These are phyloP conservation scores for Musca domestica DNA, from an alignment of 1,140 invertebrate genomes.

Conservation along the genomic window DNA sequence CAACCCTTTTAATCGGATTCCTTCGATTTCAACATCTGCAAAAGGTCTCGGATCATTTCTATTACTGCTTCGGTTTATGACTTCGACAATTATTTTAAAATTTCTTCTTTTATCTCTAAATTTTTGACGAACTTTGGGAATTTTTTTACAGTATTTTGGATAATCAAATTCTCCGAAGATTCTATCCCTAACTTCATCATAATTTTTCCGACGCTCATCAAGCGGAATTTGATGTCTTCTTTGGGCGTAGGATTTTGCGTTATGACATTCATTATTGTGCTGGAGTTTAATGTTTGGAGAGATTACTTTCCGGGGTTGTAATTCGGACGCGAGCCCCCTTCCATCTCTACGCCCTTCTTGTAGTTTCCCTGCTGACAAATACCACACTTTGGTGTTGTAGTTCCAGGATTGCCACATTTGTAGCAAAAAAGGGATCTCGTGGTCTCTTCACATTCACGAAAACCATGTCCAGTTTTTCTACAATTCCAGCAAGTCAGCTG, in stretches of 20 bases:
- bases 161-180: neutral
- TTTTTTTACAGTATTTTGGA: neutral
- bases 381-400: no score
- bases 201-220: neutral
- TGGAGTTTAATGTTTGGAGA: no score
- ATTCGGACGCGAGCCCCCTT: no score
- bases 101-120: neutral
- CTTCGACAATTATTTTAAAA: neutral
- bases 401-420: no score
- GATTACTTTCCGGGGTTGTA: no score
- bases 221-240: neutral
- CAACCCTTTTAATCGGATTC: neutral
- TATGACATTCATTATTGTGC: no score
- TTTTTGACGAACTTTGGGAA: neutral
- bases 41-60: neutral
- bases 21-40: neutral
- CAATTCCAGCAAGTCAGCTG: conserved; percentile 2
- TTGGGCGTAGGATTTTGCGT: neutral
- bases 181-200: neutral
- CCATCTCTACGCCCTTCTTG: no score
- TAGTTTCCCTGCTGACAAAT: no score
- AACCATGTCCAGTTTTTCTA: no score
- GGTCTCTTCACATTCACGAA: no score
- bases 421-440: no score
- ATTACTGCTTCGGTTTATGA: neutral